These are phyloP conservation scores for Ricordea florida DNA, from an alignment of 92 coral and sea anemone genomes.

Conservation along the genomic window DNA sequence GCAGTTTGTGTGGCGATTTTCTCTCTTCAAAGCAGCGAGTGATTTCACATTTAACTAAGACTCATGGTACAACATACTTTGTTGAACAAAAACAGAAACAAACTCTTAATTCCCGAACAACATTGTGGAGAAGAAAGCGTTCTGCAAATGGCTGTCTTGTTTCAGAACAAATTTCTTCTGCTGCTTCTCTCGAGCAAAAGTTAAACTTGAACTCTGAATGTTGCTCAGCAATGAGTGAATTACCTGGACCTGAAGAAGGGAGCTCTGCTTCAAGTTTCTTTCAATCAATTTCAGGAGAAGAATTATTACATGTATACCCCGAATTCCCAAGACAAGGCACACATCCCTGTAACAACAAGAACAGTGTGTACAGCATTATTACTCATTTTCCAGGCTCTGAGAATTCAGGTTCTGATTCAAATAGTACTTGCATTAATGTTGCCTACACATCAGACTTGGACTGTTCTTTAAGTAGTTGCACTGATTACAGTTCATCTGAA, in stretches of 20 bases:
- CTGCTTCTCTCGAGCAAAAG: background rate
- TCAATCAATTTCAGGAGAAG: background rate
- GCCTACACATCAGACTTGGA: conserved; percentile 1
- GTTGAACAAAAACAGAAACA: background rate
- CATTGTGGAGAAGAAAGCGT: conserved; percentile 41
- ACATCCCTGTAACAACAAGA: background rate
- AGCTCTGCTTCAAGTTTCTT: background rate
- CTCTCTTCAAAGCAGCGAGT: conserved; percentile 35
- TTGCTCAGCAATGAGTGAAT: background rate
- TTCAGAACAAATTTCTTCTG: background rate
- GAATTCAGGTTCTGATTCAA: background rate
- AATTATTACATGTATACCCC: background rate
- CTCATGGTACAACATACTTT: conserved; percentile 8
- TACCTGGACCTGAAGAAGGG: background rate
- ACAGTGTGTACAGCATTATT: background rate
- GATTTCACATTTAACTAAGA: conserved; percentile 9
- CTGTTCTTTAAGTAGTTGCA: background rate
- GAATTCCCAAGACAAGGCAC: background rate
- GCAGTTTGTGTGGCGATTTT: conserved; percentile 13
- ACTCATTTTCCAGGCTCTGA: conserved; percentile 1
- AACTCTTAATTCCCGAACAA: conserved; percentile 11
- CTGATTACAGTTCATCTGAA: conserved; percentile 29
- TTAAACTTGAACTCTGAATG: background rate
- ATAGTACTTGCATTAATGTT: background rate
- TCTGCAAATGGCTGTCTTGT: conserved; percentile 7